Evolutionary conservation across 64 coral and sea anemone genomes (phyloP), one percentile per base, ranked within the genome.

Genomic region (Montipora capricornis): DNA sequence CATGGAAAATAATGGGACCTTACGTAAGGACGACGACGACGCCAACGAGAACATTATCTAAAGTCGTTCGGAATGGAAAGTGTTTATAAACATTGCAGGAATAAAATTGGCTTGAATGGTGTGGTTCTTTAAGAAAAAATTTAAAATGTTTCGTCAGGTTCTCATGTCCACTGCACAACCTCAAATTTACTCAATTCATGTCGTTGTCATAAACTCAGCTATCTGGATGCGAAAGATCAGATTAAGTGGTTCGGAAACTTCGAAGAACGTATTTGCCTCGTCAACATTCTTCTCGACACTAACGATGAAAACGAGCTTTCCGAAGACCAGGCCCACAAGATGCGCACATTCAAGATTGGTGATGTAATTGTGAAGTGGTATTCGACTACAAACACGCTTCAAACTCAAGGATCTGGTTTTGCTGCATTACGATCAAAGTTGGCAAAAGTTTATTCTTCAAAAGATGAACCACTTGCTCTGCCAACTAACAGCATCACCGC

Each of bases 291-390:
- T 67, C 81, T 84, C 45, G 81, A 84, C 59, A 5, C 47, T 44
- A 68, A 84, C 24, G 20, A 84, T 67, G 53, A 60, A 11, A 58
- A 58, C 81, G 58, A 46, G 26, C 29, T 67, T 15, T 67, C 81
- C 9, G 81, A 84, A 84, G 81, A 84, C 20, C 60, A 22, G 4
- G 13, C 81, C 53, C 81, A 84, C 55, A 84, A 84, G 81, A 84
- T 84, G 81, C 44, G 24, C 44, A 85, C 59, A 15, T 85, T 67
- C 58, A 85, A 64, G 20, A 64, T n/a, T 69, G 67, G 47, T 15
- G 82, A 85, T 85, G 46, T 85, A 47, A 85, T 68, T 69, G 59
- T 85, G 2, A 85, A 67, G 24, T 85, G 82, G 82, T 85, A 85
- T 2, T 85, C 82, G 20, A 67, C 82, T 67, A 85, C 82, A 11